These are phyloP conservation scores for Agriopis aurantiaria DNA, from an alignment of 2,888 invertebrate genomes.

Conservation along the genomic window DNA sequence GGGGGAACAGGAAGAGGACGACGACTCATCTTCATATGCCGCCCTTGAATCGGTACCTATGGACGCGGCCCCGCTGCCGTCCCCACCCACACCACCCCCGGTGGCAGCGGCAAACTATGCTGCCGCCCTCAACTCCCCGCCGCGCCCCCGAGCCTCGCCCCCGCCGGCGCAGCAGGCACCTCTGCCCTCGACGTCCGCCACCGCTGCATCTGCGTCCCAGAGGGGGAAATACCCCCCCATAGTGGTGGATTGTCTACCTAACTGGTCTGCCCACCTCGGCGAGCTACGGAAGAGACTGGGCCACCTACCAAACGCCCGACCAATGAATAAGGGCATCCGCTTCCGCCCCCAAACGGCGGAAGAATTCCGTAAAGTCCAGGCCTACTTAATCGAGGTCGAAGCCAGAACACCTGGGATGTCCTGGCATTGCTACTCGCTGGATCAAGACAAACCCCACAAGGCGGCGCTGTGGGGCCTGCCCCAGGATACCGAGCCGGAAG, in stretches of 20 bases:
- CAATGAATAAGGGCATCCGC: background rate
- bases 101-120: background rate
- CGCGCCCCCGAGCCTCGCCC: background rate
- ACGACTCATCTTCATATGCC: background rate
- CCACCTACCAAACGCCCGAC: background rate
- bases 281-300: background rate
- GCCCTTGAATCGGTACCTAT: background rate
- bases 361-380: background rate
- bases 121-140: background rate
- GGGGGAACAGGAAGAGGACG: no score
- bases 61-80: background rate
- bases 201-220: background rate
- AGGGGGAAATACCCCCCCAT: background rate
- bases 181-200: background rate
- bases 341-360: background rate
- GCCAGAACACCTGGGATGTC: background rate
- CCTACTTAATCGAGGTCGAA: background rate
- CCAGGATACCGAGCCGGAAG: constrained; percentile 63
- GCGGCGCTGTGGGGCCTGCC: background rate
- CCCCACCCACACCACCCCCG: background rate
- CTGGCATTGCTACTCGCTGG: background rate
- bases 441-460: background rate
- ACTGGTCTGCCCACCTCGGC: background rate
- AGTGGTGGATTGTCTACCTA: background rate
- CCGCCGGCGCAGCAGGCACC: no score